These are phyloP conservation scores for Poecilia wingei DNA, from an alignment of 2,797 vertebrate species.

Conservation along the genomic window DNA sequence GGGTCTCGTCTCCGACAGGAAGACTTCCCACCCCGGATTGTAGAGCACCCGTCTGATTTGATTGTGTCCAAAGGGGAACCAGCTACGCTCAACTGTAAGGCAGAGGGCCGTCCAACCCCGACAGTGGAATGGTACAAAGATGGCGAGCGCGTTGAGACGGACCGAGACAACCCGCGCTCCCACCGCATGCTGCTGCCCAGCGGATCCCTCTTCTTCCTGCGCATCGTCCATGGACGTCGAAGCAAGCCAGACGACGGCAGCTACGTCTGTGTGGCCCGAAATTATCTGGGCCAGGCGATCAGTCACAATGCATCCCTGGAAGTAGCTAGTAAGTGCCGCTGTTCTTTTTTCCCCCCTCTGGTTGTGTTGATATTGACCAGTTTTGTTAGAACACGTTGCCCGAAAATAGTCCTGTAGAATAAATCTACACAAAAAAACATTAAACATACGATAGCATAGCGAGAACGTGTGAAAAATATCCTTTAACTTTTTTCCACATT, in stretches of 20 bases:
- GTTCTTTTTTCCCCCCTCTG: neutral
- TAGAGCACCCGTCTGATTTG: constrained; percentile 94
- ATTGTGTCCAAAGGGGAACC: constrained; percentile 96
- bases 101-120: constrained; percentile 89
- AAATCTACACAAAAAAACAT: constrained; percentile 1
- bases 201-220: constrained; percentile 93
- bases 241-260: constrained; percentile 89
- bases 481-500: neutral
- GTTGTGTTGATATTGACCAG: neutral
- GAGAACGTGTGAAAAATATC: neutral
- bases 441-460: neutral
- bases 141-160: constrained; percentile 91
- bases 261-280: constrained; percentile 93
- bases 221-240: constrained; percentile 91
- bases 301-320: constrained; percentile 96
- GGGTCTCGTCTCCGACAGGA: constrained; percentile 96
- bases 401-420: neutral
- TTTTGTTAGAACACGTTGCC: constrained; percentile 6
- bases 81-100: constrained; percentile 94
- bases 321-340: constrained; percentile 90
- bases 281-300: constrained; percentile 94
- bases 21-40: constrained; percentile 93
- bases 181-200: constrained; percentile 94
- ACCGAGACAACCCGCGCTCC: constrained; percentile 92
- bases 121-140: constrained; percentile 97